phyloP scores from a whole-genome alignment of 2,888 invertebrate genomes.

The Colostygia pectinataria region DNA sequence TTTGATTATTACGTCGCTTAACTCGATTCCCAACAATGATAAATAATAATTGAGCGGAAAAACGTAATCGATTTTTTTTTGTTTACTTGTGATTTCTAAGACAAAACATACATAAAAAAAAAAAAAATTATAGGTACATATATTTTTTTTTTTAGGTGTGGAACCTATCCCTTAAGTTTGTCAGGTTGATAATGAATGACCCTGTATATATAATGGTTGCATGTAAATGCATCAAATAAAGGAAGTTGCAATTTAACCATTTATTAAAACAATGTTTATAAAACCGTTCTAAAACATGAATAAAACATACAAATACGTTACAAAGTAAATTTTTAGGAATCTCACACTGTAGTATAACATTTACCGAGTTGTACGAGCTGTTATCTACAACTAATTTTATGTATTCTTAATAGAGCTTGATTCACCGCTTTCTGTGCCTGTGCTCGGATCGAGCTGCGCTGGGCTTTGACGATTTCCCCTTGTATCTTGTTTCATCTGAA shows the following conservation, averaged over 20 bases:
- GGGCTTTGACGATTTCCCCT: constrained; percentile 67
- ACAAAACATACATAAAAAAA: too few species aligned
- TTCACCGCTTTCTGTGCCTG: constrained; percentile 68
- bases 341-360: not conserved
- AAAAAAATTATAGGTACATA: too few species aligned
- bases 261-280: constrained; percentile 22
- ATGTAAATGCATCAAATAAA: not conserved
- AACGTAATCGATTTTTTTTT: too few species aligned
- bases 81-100: too few species aligned
- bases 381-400: constrained; percentile 17
- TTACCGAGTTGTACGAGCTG: not conserved
- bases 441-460: constrained; percentile 69
- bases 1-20: too few species aligned
- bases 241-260: constrained; percentile 3
- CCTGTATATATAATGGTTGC: too few species aligned
- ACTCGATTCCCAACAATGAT: too few species aligned
- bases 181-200: too few species aligned
- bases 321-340: not conserved
- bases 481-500: constrained; percentile 68
- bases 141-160: too few species aligned
- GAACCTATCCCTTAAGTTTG: too few species aligned
- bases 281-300: constrained; percentile 28
- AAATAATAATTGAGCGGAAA: too few species aligned
- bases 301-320: constrained; percentile 11
- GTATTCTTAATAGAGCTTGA: not conserved